phyloP scores from a whole-genome alignment of 2,888 invertebrate species.

The Formica aserva region DNA sequence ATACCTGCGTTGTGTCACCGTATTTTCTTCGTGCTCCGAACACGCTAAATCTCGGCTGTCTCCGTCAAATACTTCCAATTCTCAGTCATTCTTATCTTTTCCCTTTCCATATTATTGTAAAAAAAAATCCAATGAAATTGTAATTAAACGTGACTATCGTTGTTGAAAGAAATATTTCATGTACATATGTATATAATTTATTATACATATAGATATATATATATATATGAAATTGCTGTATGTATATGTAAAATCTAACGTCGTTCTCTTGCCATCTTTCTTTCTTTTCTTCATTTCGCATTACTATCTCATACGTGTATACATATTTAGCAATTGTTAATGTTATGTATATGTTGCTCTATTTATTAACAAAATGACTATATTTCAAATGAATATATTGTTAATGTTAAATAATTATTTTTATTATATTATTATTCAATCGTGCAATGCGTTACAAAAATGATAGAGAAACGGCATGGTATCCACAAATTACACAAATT shows the following conservation, averaged over 20 bases:
- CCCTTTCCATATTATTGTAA: constrained; percentile 42
- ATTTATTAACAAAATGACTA: constrained; percentile 83
- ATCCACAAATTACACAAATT: constrained; percentile 31
- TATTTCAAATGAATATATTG: constrained; percentile 81
- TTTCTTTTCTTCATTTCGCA: constrained; percentile 66
- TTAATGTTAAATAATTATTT: constrained; percentile 83
- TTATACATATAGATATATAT: constrained; percentile 77
- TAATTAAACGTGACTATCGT: constrained; percentile 79
- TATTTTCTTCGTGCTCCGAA: constrained; percentile 75
- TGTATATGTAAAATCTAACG: constrained; percentile 62
- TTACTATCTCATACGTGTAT: constrained; percentile 72
- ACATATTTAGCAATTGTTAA: constrained; percentile 81
- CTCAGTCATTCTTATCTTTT: constrained; percentile 22
- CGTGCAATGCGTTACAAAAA: constrained; percentile 45
- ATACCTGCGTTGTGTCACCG: constrained; percentile 49
- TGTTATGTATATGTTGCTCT: constrained; percentile 85
- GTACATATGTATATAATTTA: constrained; percentile 83
- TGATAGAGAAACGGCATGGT: constrained; percentile 41
- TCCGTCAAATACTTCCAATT: constrained; percentile 48
- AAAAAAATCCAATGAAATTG: constrained; percentile 73
- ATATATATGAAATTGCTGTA: constrained; percentile 76
- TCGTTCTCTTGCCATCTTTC: constrained; percentile 60
- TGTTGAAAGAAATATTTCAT: constrained; percentile 79
- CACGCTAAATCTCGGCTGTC: constrained; percentile 82
- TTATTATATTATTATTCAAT: constrained; percentile 74